These are phyloP conservation scores for Grammomys dolichurus DNA, from an alignment of 2,113 vertebrate genomes.

Conservation along the genomic window DNA sequence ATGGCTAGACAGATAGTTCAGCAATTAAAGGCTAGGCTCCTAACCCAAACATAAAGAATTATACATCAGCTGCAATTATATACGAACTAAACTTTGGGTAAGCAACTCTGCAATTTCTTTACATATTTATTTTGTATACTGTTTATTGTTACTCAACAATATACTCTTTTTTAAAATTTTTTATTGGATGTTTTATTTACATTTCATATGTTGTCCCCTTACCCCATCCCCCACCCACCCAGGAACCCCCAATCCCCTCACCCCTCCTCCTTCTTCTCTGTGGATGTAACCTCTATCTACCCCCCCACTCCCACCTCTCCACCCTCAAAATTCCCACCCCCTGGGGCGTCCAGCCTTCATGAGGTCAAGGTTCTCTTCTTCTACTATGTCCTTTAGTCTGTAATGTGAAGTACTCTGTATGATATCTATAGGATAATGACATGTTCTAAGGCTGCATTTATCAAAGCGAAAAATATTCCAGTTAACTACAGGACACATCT, in stretches of 20 bases:
- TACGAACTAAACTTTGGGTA: not conserved
- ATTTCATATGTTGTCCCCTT: no score
- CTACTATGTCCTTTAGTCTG: no score
- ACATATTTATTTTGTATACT: accelerated
- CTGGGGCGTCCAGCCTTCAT: no score
- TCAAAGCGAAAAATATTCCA: not conserved
- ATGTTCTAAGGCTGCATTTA: not conserved
- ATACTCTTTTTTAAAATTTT: no score
- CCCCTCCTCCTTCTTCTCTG: no score
- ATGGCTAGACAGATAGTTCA: not conserved
- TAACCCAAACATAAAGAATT: not conserved
- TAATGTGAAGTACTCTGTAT: not conserved
- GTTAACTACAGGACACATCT: not conserved
- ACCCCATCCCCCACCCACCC: no score
- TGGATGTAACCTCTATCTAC: no score
- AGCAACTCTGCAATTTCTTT: not conserved
- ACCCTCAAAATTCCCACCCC: no score
- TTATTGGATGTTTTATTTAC: no score
- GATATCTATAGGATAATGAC: not conserved
- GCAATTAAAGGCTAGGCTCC: not conserved
- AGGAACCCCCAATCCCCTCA: no score
- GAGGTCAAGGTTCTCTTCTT: no score
- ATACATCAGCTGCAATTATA: not conserved
- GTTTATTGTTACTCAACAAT: not conserved
- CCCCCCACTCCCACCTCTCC: no score